Conservation (phyloP, 2,797 vertebrate genomes). For the Dallia pectoralis region DNA sequence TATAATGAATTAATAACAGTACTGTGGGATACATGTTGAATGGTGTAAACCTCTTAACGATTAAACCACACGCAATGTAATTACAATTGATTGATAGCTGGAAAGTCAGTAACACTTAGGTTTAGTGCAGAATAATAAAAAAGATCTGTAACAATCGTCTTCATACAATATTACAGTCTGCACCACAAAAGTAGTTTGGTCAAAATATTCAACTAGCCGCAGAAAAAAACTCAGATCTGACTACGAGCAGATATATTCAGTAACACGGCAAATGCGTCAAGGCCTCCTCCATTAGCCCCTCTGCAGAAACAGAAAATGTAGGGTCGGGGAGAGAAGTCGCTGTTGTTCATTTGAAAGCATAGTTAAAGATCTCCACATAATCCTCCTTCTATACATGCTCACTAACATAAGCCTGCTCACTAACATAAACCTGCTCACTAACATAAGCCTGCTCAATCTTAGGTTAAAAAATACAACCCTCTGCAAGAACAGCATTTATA, state of each 20-base stretch:
- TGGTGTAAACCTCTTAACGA: neutral
- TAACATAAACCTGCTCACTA: no score
- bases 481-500: conserved; percentile 24
- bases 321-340: conserved; percentile 32
- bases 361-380: conserved; percentile 39
- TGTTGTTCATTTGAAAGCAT: conserved; percentile 43
- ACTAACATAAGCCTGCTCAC: no score
- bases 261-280: conserved; percentile 49
- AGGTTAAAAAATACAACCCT: no score
- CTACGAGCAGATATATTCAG: conserved; percentile 44
- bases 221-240: conserved; percentile 23
- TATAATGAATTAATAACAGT: neutral
- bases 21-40: neutral
- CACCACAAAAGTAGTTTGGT: neutral
- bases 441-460: conserved; percentile 12
- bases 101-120: neutral
- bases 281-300: conserved; percentile 52
- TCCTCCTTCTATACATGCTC: neutral
- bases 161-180: neutral
- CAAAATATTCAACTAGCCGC: neutral
- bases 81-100: neutral
- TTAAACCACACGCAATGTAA: neutral
- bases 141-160: neutral
- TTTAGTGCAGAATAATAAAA: neutral
- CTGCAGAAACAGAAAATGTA: conserved; percentile 45